Conservation (phyloP, 1,140 invertebrate species). For the Orussus abietinus region DNA sequence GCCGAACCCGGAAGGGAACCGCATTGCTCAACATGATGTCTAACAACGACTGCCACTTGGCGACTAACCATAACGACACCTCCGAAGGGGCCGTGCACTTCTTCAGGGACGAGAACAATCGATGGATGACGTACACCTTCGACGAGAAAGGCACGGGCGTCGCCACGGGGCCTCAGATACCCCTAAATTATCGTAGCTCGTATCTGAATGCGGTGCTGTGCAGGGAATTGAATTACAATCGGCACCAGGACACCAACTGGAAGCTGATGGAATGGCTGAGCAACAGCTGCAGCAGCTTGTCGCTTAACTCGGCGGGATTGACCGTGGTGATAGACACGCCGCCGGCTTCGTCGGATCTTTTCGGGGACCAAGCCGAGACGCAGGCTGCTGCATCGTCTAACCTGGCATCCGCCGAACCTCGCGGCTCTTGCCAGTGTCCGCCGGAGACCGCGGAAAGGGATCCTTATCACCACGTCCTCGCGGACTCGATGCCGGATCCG, state of each 20-base stretch:
- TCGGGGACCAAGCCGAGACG: conserved; percentile 33
- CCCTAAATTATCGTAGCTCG: too few relatives aligned
- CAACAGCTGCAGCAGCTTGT: conserved; percentile 56
- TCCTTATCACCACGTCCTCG: conserved; percentile 21
- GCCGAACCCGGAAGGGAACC: too few relatives aligned
- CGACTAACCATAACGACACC: conserved; percentile 82
- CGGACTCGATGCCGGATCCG: conserved; percentile 27
- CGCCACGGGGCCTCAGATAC: conserved; percentile 49
- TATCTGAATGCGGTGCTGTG: conserved; percentile 45
- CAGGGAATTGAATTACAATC: conserved; percentile 39
- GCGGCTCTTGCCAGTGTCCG: conserved; percentile 23
- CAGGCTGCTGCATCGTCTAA: conserved; percentile 35
- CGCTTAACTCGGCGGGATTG: conserved; percentile 57
- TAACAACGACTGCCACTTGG: conserved; percentile 62
- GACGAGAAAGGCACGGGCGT: conserved; percentile 69
- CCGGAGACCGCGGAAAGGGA: conserved; percentile 26
- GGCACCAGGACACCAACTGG: conserved; percentile 38
- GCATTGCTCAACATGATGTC: conserved; percentile 48
- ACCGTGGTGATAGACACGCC: conserved; percentile 62
- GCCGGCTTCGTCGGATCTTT: conserved; percentile 42
- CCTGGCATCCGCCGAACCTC: conserved; percentile 29
- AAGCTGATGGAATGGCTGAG: conserved; percentile 49
- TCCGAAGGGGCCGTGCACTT: conserved; percentile 84
- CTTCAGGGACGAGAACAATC: conserved; percentile 69
- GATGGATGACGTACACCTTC: conserved; percentile 81